Base-by-base conservation (phyloP, 1,140 invertebrate genomes). In the Ephestia elutella region DNA sequence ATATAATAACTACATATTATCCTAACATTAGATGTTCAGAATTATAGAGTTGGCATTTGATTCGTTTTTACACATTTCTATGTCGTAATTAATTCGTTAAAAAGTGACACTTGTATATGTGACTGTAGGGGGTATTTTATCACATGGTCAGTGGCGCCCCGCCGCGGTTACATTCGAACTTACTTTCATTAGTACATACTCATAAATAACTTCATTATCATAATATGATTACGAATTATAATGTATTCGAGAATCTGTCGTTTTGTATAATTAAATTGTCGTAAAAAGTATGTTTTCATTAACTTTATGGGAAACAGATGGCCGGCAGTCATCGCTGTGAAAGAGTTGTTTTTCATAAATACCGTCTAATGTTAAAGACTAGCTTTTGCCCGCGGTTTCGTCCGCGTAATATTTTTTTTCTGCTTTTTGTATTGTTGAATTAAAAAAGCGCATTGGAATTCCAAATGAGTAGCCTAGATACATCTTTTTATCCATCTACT, bases 21-120 rank as follows among this genome's bases (percentile, higher is more conserved):
- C n/a, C n/a, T n/a, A n/a, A n/a, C n/a, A n/a, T n/a, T n/a, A n/a
- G n/a, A n/a, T n/a, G n/a, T n/a, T n/a, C n/a, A n/a, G n/a, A n/a
- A n/a, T n/a, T n/a, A n/a, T n/a, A n/a, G n/a, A n/a, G n/a, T n/a
- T n/a, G n/a, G n/a, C n/a, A n/a, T 55, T 25, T 25, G 7, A 25
- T 7, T 25, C 21, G 21, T 2, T 25, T 7, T 25, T 2, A 25
- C 21, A 25, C 21, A 58, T 50, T 58, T 32, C 17, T 51, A 21
- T 49, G 49, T 57, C 61, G 64, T 69, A 73, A 75, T 78, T 71
- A 78, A 75, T 75, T 75, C 65, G 71, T 78, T 66, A 68, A 57
- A 64, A 73, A 65, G 66, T 60, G 65, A 57, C 55, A 56, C 69
- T 68, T 62, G 62, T 68, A 56, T 59, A 49, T 59, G 28, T 38